Percentiles rank a stretch among this genome's conserved stretches.
These are phyloP conservation scores for Listrodromus nycthemerus DNA, from an alignment of 2,888 invertebrate genomes.

Conservation along the genomic window DNA sequence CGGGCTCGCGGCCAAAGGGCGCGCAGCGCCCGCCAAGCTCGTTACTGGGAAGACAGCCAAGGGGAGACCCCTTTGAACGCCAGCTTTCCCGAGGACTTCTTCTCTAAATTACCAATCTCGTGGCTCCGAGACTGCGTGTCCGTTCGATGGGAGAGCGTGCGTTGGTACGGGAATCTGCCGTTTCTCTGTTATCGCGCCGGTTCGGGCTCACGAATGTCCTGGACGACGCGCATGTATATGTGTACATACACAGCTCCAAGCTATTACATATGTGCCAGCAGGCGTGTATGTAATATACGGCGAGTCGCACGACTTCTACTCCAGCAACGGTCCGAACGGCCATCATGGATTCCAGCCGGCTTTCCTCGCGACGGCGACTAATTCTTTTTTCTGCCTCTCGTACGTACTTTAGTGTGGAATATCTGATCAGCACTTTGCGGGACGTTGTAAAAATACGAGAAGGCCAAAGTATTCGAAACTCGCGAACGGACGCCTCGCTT, in stretches of 20 bases:
- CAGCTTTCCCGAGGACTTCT: constrained; percentile 70
- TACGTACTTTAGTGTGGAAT: constrained; percentile 38
- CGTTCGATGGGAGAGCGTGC: constrained; percentile 53
- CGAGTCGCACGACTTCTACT: constrained; percentile 37
- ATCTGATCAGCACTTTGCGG: constrained; percentile 41
- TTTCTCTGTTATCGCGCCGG: constrained; percentile 36
- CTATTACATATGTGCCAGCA: constrained; percentile 42
- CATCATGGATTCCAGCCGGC: constrained; percentile 76
- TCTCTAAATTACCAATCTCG: constrained; percentile 77
- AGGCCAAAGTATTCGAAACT: constrained; percentile 36
- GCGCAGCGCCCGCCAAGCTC: background rate
- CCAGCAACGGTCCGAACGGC: constrained; percentile 66
- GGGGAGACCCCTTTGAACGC: constrained; percentile 53
- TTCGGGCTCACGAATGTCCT: constrained; percentile 35
- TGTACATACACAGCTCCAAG: constrained; percentile 35
- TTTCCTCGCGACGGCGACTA: constrained; percentile 63
- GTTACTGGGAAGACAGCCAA: constrained; percentile 6
- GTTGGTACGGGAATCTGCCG: constrained; percentile 27
- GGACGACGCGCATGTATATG: constrained; percentile 35
- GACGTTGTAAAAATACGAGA: constrained; percentile 29
- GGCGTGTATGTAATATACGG: constrained; percentile 4
- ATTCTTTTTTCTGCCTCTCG: constrained; percentile 41
- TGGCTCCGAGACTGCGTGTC: constrained; percentile 69
- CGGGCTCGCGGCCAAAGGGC: constrained; percentile 44
- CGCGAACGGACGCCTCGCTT: constrained; percentile 29